A percentile compares a stretch with the other conserved stretches of the same genome.
Conservation (phyloP, 2,797 vertebrate species). For the Epinephelus malabaricus region DNA sequence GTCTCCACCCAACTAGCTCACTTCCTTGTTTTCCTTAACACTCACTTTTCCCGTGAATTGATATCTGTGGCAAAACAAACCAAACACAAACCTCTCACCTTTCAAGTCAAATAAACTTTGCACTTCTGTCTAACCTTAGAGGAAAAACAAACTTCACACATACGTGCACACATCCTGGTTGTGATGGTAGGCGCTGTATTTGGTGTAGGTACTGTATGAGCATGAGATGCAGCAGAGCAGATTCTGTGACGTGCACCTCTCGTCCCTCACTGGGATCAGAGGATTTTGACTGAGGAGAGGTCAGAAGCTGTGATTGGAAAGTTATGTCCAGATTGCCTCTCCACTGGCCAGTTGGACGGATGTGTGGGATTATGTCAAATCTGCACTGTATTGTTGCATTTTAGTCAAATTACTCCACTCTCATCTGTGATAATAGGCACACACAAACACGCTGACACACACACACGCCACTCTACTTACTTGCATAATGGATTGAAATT, state of each 20-base stretch:
- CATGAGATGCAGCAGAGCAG: slow-evolving; percentile 1
- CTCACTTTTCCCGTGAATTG: slow-evolving; percentile 76
- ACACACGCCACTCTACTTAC: slow-evolving; percentile 35
- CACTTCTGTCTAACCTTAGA: slow-evolving; percentile 53
- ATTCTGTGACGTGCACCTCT: slow-evolving; percentile 15
- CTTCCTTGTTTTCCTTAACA: slow-evolving; percentile 79
- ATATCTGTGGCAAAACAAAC: slow-evolving; percentile 80
- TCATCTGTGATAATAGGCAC: slow-evolving; percentile 80
- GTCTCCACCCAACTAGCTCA: slow-evolving; percentile 72
- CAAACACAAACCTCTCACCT: slow-evolving; percentile 81
- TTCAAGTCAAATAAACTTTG: slow-evolving; percentile 78
- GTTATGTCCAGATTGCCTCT: slow-evolving; percentile 65
- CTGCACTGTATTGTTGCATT: slow-evolving; percentile 81
- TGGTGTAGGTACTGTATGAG: background rate
- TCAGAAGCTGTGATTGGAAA: slow-evolving; percentile 63
- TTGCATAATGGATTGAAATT: slow-evolving; percentile 73
- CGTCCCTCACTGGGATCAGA: slow-evolving; percentile 18
- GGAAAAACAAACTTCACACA: slow-evolving; percentile 72
- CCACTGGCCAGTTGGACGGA: slow-evolving; percentile 63
- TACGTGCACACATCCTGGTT: slow-evolving; percentile 52
- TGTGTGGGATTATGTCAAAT: slow-evolving; percentile 81
- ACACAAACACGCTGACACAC: slow-evolving; percentile 34
- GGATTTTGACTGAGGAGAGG: slow-evolving; percentile 65
- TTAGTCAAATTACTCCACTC: slow-evolving; percentile 83
- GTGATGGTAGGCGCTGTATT: background rate